Base-by-base conservation (phyloP, 1,140 invertebrate species). In the Holotrichia oblita region DNA sequence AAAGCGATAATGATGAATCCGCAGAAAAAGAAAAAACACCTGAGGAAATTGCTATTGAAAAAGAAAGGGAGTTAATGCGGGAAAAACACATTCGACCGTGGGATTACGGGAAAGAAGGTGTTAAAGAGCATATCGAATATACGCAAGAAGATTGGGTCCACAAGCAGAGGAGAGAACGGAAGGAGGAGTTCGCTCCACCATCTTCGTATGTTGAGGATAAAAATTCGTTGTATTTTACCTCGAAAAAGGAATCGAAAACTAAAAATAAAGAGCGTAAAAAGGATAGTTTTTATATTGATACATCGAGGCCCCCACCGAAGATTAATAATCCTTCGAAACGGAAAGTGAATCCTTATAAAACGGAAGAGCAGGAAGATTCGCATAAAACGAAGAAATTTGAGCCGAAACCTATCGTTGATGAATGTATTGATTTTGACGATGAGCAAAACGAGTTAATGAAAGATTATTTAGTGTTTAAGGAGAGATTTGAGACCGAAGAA, bases 141-240 rank as follows among this genome's bases (percentile, higher is more conserved):
- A 91, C 91, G 0, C 94, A 96, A 88, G 92, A 94, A 85, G 92
- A 95, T 87, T 96, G 94, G 93, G 90, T 94, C 10, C 89, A 93
- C 77, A 92, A 93, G 82, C 91, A 94, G 84, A 89, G 94, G 75
- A 86, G 88, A 79, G 90, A 93, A 83, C 89, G 94, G 78, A 87
- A 87, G 9, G 77, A 88, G 6, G 93, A 95, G 85, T 96, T 95
- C 86, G 93, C 92, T 0, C 93, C 93, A 6, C 84, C 86, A 3
- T 82, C 72, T 41, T 78, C 80, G 61, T 87, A 86, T 84, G 82
- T 55, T 17, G 78, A 79, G 9, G 20, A 79, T 10, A 78, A 85
- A 74, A 83, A 81, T 55, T 82, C 81, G 8, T 76, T 85, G 4
- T 85, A 83, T 78, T 87, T 86, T 72, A 83, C 84, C 0, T 83